Conservation (phyloP, 2,113 vertebrate species). For the Prolemur simus region DNA sequence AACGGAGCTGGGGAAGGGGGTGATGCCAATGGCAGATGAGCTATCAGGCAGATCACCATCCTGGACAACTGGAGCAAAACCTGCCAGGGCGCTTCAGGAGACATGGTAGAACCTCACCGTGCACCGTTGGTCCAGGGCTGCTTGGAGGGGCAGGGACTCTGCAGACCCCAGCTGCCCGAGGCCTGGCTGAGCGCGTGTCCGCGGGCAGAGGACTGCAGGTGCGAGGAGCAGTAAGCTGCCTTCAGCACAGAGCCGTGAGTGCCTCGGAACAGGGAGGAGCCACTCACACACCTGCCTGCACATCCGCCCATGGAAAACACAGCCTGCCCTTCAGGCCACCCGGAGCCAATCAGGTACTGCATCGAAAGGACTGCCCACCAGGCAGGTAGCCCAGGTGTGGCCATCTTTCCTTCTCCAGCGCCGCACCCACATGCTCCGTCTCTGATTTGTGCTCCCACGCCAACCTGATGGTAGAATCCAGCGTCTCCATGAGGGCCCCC, state of each 20-base stretch:
- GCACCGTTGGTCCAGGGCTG: neutral
- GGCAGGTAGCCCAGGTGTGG: neutral
- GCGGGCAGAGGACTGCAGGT: neutral
- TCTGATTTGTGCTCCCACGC: neutral
- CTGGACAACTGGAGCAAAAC: neutral
- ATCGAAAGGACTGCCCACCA: neutral
- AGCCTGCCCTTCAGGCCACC: neutral
- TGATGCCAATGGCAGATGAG: too few relatives aligned
- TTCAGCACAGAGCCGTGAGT: neutral
- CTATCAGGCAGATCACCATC: neutral
- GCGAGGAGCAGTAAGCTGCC: neutral
- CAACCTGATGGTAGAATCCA: neutral
- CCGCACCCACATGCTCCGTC: accelerated
- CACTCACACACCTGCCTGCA: neutral
- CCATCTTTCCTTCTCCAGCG: neutral
- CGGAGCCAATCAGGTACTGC: neutral
- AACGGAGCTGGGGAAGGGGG: neutral
- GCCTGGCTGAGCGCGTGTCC: neutral
- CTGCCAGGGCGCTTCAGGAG: too few relatives aligned
- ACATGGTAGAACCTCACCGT: accelerated
- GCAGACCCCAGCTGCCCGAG: neutral
- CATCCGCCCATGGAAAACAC: neutral
- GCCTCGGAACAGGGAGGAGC: neutral
- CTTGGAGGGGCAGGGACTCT: neutral
- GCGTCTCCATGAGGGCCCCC: neutral